Conservation (phyloP, 2,888 invertebrate genomes). For the Drosophila antonietae region DNA sequence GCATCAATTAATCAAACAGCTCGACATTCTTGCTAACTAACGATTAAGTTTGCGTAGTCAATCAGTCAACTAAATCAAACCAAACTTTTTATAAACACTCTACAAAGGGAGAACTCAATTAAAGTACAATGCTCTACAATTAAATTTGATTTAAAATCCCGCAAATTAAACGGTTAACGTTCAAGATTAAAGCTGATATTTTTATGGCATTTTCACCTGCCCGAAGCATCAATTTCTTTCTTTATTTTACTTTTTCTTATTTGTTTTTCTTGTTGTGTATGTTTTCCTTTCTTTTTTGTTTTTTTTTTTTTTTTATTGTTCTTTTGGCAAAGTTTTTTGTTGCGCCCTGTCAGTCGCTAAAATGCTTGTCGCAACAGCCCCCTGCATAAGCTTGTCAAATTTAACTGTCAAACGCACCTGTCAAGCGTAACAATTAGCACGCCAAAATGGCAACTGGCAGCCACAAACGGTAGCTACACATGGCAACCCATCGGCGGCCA, state of each 20-base stretch:
- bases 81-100: not conserved
- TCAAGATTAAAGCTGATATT: constrained; percentile 14
- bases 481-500: constrained; percentile 6
- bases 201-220: constrained; percentile 8
- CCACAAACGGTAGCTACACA: constrained; percentile 42
- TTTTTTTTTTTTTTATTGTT: constrained; percentile 6
- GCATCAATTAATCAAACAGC: constrained; percentile 7
- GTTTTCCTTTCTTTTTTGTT: not conserved
- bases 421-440: constrained; percentile 77
- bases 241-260: not conserved
- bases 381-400: constrained; percentile 74
- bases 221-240: constrained; percentile 15
- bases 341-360: constrained; percentile 5
- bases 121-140: not conserved
- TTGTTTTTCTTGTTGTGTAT: not conserved
- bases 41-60: constrained; percentile 3
- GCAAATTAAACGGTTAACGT: not conserved
- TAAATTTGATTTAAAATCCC: not conserved
- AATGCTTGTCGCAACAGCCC: constrained; percentile 19
- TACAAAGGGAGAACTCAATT: not conserved
- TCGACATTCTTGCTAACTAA: not conserved
- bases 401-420: constrained; percentile 79
- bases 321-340: constrained; percentile 23
- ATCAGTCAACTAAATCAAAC: not conserved
- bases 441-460: constrained; percentile 57